Conservation (phyloP, 2,888 invertebrate genomes). For the Micoletzkya japonica region DNA sequence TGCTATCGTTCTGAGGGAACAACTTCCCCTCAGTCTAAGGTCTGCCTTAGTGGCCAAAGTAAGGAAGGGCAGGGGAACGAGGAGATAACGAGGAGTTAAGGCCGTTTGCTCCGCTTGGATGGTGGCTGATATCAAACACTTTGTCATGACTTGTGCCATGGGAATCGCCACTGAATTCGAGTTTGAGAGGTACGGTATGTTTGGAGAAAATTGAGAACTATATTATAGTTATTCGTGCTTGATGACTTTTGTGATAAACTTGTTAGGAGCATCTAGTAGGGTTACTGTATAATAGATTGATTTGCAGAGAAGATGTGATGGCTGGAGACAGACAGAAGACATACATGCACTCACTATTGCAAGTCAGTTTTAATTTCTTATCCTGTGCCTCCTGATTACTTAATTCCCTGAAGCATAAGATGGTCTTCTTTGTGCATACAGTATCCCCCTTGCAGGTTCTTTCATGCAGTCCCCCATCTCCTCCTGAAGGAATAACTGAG, state of each 20-base stretch:
- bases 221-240: too few species aligned
- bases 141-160: background rate
- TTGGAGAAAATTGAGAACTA: background rate
- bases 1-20: constrained; percentile 27
- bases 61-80: background rate
- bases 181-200: background rate
- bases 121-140: constrained; percentile 10
- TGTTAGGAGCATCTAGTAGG: too few species aligned
- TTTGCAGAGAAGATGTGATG: too few species aligned
- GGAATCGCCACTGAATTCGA: constrained; percentile 10
- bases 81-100: background rate
- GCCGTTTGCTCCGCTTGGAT: constrained; percentile 23
- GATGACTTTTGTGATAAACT: too few species aligned
- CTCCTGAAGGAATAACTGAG: background rate
- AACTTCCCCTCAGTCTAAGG: constrained; percentile 10
- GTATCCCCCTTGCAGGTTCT: constrained; percentile 7
- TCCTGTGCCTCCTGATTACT: too few species aligned
- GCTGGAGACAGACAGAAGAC: too few species aligned
- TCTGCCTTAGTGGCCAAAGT: background rate
- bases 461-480: constrained; percentile 10
- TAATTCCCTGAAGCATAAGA: too few species aligned
- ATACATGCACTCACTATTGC: background rate
- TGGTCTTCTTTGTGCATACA: background rate
- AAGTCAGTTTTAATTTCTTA: too few species aligned
- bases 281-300: too few species aligned